Conservation (phyloP, 2,113 vertebrate genomes). For the Morone saxatilis region DNA sequence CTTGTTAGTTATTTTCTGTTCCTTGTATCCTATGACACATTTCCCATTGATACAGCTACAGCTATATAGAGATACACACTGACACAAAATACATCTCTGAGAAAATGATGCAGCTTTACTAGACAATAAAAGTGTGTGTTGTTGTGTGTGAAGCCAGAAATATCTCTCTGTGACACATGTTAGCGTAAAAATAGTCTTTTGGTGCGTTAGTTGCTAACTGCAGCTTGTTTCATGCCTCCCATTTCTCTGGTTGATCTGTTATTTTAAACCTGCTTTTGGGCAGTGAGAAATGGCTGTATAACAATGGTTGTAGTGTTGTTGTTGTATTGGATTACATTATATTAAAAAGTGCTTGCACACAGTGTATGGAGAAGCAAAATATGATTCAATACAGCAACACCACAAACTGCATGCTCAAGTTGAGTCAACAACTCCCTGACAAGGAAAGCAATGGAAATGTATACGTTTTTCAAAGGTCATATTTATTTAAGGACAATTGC, state of each 20-base stretch:
- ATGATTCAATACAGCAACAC: not conserved
- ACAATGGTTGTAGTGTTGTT: not conserved
- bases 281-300: not conserved
- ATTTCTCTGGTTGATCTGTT: not conserved
- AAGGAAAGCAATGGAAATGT: too few species aligned
- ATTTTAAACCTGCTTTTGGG: not conserved
- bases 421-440: not conserved
- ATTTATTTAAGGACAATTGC: too few species aligned
- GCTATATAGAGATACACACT: not conserved
- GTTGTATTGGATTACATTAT: not conserved
- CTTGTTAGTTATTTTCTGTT: not conserved
- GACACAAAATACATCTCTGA: not conserved
- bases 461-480: too few species aligned
- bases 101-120: not conserved
- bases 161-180: not conserved
- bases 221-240: not conserved
- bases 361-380: not conserved
- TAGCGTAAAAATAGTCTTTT: not conserved
- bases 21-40: not conserved
- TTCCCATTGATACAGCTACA: too few species aligned
- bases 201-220: not conserved
- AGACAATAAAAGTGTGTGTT: not conserved
- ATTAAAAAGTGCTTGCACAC: not conserved
- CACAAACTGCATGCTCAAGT: not conserved
- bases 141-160: not conserved